Base-by-base conservation (phyloP, 2,888 invertebrate genomes). In the Drosophila melanosoma region DNA sequence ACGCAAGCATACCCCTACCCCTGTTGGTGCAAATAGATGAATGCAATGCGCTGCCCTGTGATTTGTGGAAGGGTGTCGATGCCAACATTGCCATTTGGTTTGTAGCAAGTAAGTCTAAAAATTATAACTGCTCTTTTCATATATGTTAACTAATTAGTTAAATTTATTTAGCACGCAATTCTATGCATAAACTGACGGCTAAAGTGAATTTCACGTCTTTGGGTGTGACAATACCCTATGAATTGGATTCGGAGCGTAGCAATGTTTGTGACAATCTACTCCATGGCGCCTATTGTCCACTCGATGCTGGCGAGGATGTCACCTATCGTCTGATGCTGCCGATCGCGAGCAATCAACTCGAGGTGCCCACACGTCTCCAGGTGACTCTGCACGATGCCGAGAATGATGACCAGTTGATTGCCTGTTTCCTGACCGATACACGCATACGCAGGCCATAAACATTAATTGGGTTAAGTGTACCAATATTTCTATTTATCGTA, bases 271-370 rank as follows among this genome's bases (percentile, higher is more conserved):
- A 74, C 3, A 89, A 92, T 76, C 79, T 93, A 0, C 23, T 92
- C 56, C 85, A 89, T 53, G 92, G 85, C 8, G 92, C 91, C 61
- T 89, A 91, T 36, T 93, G 93, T 69, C 93, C 93, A 1, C 66
- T 93, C 33, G 87, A 92, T 58, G 81, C 76, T 8, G 89, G 82
- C 3, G 93, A 93, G 68, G 91, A 92, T 85, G 92, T 90, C 40
- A 91, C 91, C 51, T 93, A 93, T 68, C 81, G 84, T 20, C 85
- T 93, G 26, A 63, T 81, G 10, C 66, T 93, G 57, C 89, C 92
- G 1, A 70, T 93, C 23, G 69, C 76, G 10, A 74, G 53, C 26
- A 70, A 63, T 54, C 86, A 91, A 38, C 89, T 89, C 0, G 91
- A 92, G 74, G 87, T 92, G 32, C 90, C 87, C 26, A 83, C 89